Evolutionary conservation across 2,797 vertebrate genomes (phyloP).

Genomic region (Phaenicophaeus curvirostris): DNA sequence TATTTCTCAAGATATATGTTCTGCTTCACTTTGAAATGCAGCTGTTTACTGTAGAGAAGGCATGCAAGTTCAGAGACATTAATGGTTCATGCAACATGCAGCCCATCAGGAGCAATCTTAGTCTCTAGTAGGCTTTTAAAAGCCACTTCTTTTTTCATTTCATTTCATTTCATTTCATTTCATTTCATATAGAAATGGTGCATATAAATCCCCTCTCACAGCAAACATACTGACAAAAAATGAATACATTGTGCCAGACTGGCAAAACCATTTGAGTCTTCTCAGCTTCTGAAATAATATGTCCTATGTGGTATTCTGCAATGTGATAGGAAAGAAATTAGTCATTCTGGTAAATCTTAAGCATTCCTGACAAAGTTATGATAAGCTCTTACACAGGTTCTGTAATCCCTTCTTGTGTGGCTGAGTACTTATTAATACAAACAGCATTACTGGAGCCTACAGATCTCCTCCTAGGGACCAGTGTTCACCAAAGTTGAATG

Average conservation of each 20-base stretch:
- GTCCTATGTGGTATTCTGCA: neutral
- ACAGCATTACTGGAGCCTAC: neutral
- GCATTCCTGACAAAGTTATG: neutral
- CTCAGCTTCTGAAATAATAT: neutral
- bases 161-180: neutral
- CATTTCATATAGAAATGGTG: neutral
- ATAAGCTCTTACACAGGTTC: neutral
- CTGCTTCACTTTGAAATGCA: neutral
- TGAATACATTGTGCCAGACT: neutral
- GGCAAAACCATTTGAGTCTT: neutral
- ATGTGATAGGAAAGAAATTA: neutral
- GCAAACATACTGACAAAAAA: neutral
- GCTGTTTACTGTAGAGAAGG: neutral
- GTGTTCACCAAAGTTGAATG: neutral
- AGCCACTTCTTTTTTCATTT: neutral
- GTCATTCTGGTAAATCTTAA: neutral
- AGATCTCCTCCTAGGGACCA: neutral
- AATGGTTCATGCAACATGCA: neutral
- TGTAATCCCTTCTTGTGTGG: neutral
- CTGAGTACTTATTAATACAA: neutral
- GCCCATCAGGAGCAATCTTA: neutral
- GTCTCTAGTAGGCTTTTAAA: neutral
- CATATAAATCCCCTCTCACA: neutral
- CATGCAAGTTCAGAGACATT: neutral
- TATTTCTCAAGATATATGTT: neutral